Evolutionary conservation across 2,797 vertebrate genomes (phyloP).

Genomic region (Artibeus jamaicensis): DNA sequence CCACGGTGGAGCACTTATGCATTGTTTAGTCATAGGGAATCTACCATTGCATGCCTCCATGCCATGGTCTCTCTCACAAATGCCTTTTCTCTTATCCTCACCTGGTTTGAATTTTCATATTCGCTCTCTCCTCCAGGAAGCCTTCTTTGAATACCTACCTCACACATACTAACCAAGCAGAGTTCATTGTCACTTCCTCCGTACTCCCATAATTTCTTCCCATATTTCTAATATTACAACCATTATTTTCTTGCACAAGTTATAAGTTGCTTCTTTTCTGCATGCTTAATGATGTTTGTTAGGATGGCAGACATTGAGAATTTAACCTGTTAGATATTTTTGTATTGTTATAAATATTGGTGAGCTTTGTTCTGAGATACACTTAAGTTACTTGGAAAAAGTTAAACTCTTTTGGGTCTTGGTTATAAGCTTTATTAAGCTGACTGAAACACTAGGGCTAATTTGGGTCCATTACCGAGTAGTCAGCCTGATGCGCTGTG

Average conservation of each 20-base stretch:
- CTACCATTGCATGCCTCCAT: neutral
- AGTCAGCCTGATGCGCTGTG: neutral
- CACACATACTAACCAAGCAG: neutral
- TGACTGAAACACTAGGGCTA: neutral
- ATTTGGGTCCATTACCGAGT: neutral
- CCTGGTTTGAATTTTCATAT: neutral
- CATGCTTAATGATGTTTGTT: neutral
- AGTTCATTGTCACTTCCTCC: neutral
- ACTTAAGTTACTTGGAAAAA: neutral
- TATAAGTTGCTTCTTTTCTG: neutral
- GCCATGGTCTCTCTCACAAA: neutral
- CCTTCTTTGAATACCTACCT: neutral
- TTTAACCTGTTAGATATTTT: slow-evolving; percentile 1
- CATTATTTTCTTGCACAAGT: neutral
- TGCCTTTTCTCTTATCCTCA: neutral
- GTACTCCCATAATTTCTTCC: neutral
- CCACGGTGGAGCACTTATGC: neutral
- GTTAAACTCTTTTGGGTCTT: neutral
- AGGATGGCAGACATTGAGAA: neutral
- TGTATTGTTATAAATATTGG: neutral
- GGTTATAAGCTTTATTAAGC: neutral
- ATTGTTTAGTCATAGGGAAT: neutral
- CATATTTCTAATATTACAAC: neutral
- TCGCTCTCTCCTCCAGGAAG: neutral
- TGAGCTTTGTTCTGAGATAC: neutral